phyloP scores from a whole-genome alignment of 2,113 vertebrate species.

The Burhinus oedicnemus region DNA sequence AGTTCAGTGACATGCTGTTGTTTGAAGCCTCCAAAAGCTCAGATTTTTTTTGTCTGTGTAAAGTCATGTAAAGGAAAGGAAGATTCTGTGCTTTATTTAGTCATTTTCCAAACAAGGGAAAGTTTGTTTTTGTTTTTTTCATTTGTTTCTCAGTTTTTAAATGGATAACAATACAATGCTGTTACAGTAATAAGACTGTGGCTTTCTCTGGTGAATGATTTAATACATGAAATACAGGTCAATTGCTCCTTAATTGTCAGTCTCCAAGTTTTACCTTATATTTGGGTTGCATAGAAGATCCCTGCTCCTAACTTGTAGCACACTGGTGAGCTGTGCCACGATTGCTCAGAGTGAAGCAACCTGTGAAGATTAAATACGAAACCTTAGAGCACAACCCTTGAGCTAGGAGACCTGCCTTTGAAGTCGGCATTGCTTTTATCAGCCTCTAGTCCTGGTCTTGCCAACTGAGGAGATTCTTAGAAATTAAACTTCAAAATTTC shows the following conservation, averaged over 20 bases:
- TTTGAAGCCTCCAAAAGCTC: background rate
- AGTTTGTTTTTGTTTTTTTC: too few species aligned
- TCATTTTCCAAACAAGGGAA: background rate
- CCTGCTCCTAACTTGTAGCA: background rate
- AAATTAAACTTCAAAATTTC: background rate
- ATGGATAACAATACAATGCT: background rate
- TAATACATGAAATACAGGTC: background rate
- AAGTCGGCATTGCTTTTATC: too few species aligned
- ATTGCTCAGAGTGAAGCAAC: background rate
- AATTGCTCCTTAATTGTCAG: background rate
- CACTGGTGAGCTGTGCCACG: rapidly evolving
- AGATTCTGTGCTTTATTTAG: background rate
- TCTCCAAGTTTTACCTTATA: background rate
- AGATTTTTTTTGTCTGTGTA: background rate
- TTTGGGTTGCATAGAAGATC: background rate
- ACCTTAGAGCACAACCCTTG: background rate
- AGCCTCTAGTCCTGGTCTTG: background rate
- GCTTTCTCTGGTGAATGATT: background rate
- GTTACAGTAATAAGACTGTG: background rate
- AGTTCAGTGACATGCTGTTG: background rate
- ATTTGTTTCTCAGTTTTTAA: background rate
- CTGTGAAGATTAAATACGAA: background rate
- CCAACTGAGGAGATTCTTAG: background rate
- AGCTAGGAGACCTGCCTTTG: background rate
- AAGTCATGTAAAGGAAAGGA: background rate